A percentile compares a stretch with the other conserved stretches of the same genome.
These are phyloP conservation scores for Diabrotica undecimpunctata DNA, from an alignment of 1,140 invertebrate species.

Conservation along the genomic window DNA sequence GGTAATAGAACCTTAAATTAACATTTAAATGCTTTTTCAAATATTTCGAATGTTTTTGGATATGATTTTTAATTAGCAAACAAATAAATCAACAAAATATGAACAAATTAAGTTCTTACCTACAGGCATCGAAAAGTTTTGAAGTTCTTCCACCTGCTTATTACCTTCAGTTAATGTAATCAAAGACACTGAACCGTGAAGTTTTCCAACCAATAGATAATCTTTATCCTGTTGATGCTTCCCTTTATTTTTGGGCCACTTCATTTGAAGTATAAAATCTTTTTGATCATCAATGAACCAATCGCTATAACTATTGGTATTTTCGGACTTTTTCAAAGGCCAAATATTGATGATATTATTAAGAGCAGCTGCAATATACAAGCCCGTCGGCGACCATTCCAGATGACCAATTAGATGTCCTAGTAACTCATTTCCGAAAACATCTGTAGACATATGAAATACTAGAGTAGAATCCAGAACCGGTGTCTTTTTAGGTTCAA, in stretches of 20 bases:
- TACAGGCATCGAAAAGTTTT: constrained; percentile 48
- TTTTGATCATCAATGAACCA: constrained; percentile 48
- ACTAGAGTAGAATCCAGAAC: constrained; percentile 57
- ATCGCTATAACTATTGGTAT: constrained; percentile 28
- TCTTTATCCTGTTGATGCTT: constrained; percentile 43
- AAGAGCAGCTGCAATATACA: constrained; percentile 56
- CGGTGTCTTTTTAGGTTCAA: constrained; percentile 45
- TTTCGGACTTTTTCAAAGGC: constrained; percentile 36
- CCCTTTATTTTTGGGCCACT: constrained; percentile 49
- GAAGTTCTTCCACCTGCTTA: constrained; percentile 46
- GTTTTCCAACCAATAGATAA: constrained; percentile 54
- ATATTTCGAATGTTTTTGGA: no score
- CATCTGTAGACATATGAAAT: constrained; percentile 54
- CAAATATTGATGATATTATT: constrained; percentile 61
- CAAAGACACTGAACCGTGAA: constrained; percentile 52
- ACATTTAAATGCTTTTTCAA: no score
- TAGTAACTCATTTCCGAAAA: constrained; percentile 53
- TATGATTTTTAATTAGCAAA: no score
- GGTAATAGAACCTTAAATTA: no score
- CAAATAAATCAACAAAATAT: no score
- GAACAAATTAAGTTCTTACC: constrained; percentile 38
- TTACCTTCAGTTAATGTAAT: constrained; percentile 38
- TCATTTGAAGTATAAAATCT: constrained; percentile 52
- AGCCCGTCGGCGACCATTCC: constrained; percentile 54
- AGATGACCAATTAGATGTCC: constrained; percentile 53